Evolutionary conservation across 1,140 invertebrate genomes (phyloP), one percentile per base, ranked within the genome.

Genomic region (Samia ricini): DNA sequence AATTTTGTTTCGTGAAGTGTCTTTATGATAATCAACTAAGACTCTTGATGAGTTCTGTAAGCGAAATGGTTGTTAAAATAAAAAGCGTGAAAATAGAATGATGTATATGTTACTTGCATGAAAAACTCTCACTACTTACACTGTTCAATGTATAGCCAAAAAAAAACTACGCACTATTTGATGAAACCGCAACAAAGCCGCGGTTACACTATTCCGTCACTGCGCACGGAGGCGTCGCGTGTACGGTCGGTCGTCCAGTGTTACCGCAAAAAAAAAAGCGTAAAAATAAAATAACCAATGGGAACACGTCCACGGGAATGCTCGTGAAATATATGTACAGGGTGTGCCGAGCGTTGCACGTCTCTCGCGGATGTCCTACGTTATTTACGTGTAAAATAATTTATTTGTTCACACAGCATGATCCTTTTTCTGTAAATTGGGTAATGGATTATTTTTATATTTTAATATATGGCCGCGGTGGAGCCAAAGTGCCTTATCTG

Each of bases 261-360:
- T 29, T 19, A n/a, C 51, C 56, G 56, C 56, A 61, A 66, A 66
- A 68, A 71, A 49, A 36, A 60, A 56, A 21, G 63, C 54, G 72
- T 64, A 77, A 69, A 58, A 72, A 74, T 76, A 77, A 73, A 67
- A 68, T 71, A 63, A 52, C 70, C n/a, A n/a, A n/a, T n/a, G n/a
- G n/a, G n/a, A 66, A 71, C 72, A 63, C 58, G 72, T 72, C 52
- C 65, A 51, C 64, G 58, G 64, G 63, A 26, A 22, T n/a, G 20
- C 51, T n/a, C 19, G 51, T 52, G 20, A 52, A 22, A 52, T 52
- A 52, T 52, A 20, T 21, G 33, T 42, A 15, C 33, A 42, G 33
- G 33, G 7, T 15, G 33, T 42, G 33, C 33, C 33, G 33, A 42
- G n/a, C 33, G 33, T 12, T 8, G 33, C 33, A 15, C 33, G n/a